These are phyloP conservation scores for Numenius phaeopus DNA, from an alignment of 2,797 vertebrate genomes.

Conservation along the genomic window DNA sequence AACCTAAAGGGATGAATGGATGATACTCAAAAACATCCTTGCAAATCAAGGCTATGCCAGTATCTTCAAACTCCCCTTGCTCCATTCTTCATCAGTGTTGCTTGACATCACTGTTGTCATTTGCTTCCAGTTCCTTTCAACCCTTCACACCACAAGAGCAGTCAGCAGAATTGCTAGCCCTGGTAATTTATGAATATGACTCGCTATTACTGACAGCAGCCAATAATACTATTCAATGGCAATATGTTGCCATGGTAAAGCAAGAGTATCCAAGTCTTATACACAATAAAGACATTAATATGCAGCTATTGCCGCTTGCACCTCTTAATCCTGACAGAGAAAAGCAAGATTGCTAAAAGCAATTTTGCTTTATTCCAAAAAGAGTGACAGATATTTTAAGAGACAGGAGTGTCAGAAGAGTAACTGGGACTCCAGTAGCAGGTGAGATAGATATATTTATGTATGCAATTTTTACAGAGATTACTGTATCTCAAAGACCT, in stretches of 20 bases:
- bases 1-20: not conserved
- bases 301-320: constrained; percentile 1
- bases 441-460: not conserved
- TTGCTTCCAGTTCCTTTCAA: constrained; percentile 4
- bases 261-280: constrained; percentile 29
- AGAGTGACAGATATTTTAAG: not conserved
- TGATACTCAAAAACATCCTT: not conserved
- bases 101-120: not conserved
- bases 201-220: constrained; percentile 47
- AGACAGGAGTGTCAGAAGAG: not conserved
- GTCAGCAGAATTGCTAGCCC: not conserved
- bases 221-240: constrained; percentile 25
- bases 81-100: not conserved
- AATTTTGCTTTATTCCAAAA: not conserved
- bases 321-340: constrained; percentile 19
- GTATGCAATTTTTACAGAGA: not conserved
- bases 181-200: constrained; percentile 39
- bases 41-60: not conserved
- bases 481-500: not conserved
- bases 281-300: constrained; percentile 33
- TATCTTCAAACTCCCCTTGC: not conserved
- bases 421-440: not conserved
- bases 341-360: not conserved
- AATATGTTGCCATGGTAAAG: constrained; percentile 60
- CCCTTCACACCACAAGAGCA: not conserved